Evolutionary conservation across 37 sponge, comb jelly and placozoan genomes (phyloP).

Genomic region (Geodia barretti): DNA sequence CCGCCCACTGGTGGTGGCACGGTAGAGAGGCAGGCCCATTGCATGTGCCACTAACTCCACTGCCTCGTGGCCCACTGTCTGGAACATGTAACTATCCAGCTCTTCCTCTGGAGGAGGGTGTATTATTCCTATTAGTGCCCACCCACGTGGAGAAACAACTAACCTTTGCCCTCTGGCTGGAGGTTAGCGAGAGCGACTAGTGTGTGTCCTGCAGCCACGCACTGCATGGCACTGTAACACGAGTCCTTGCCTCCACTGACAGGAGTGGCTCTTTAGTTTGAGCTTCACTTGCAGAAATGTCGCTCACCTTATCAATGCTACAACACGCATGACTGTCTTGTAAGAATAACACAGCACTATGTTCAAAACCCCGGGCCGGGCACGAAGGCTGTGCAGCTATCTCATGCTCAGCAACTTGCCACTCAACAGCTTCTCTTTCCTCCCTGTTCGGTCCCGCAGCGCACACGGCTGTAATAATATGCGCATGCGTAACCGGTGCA

Average conservation of each 20-base stretch:
- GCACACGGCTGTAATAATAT: too few species aligned
- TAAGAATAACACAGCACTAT: too few species aligned
- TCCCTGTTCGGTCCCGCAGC: too few species aligned
- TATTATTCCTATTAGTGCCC: not conserved
- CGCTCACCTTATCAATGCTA: slow-evolving; percentile 36
- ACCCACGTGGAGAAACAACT: not conserved
- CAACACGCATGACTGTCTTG: slow-evolving; percentile 14
- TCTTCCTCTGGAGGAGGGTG: slow-evolving; percentile 58
- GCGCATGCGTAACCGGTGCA: not conserved
- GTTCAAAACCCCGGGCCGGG: too few species aligned
- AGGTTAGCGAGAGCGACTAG: slow-evolving; percentile 95
- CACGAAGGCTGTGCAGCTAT: too few species aligned
- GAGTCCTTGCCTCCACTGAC: slow-evolving; percentile 98
- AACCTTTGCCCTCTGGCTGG: slow-evolving; percentile 56
- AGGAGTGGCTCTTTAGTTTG: not conserved
- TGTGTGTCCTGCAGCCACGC: slow-evolving; percentile 84
- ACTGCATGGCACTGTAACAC: slow-evolving; percentile 93
- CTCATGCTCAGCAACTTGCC: too few species aligned
- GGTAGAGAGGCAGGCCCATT: slow-evolving; percentile 86
- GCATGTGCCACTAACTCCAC: slow-evolving; percentile 74
- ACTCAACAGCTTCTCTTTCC: too few species aligned
- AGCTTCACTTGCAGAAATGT: not conserved
- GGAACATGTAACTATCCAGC: slow-evolving; percentile 98
- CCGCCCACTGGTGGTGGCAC: slow-evolving; percentile 55
- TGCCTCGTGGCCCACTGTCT: slow-evolving; percentile 94